phyloP scores from a whole-genome alignment of 2,797 vertebrate genomes.

The Balearica regulorum region DNA sequence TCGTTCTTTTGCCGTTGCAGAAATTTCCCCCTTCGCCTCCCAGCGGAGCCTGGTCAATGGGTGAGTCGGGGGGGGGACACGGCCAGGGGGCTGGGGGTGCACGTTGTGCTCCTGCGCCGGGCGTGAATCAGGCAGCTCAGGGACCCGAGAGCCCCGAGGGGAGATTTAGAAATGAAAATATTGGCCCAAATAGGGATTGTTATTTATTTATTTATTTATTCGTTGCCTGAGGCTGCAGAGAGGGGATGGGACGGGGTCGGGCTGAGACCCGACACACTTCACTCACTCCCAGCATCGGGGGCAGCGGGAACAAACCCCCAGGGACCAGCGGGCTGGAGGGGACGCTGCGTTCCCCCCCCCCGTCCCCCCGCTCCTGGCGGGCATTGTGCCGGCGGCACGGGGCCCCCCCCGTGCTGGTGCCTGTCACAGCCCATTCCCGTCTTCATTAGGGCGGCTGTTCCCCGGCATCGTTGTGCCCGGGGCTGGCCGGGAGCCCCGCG shows the following conservation, averaged over 20 bases:
- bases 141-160: no score
- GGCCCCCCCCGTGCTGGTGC: not conserved
- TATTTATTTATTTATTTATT: no score
- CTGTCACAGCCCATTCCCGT: constrained; percentile 37
- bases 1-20: not conserved
- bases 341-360: not conserved
- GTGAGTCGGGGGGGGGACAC: not conserved
- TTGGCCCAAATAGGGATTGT: not conserved
- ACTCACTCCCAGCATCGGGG: rapidly evolving
- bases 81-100: not conserved
- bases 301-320: not conserved
- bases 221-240: not conserved
- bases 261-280: not conserved
- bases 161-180: not conserved
- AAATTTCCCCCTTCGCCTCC: constrained; percentile 6
- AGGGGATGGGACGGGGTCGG: not conserved
- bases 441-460: not conserved
- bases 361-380: no score
- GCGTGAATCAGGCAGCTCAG: not conserved
- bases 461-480: not conserved
- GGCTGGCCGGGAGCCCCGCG: not conserved
- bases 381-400: not conserved
- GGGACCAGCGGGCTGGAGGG: not conserved
- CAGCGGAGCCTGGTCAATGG: not conserved
- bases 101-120: not conserved